Conservation (phyloP, 92 coral and sea anemone species). For the Metridium senile region DNA sequence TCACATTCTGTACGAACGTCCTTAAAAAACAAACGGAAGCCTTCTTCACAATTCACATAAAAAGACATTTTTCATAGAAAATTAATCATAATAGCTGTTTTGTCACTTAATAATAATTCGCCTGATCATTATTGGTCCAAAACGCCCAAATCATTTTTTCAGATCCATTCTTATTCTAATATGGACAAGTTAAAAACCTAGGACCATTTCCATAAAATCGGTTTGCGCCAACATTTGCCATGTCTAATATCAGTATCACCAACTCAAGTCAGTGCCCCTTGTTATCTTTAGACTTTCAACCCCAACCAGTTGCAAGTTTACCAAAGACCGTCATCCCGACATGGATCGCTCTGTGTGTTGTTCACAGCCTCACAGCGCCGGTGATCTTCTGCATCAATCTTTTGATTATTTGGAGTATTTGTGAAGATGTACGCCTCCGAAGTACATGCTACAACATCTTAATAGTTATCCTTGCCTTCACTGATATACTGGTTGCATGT, state of each 20-base stretch:
- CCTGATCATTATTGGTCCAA: too few species aligned
- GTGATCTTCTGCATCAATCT: constrained; percentile 2
- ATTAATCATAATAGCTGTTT: too few species aligned
- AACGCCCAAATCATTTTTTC: too few species aligned
- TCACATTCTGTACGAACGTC: too few species aligned
- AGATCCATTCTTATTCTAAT: too few species aligned
- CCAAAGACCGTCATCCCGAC: neutral
- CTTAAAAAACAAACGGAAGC: too few species aligned
- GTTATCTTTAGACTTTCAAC: neutral
- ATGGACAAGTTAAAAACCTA: too few species aligned
- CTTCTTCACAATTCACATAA: too few species aligned
- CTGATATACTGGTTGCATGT: constrained; percentile 1
- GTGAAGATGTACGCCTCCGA: neutral
- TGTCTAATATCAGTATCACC: neutral
- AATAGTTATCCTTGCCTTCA: neutral
- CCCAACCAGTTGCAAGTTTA: neutral
- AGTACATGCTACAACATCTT: neutral
- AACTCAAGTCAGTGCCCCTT: neutral
- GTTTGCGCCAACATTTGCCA: too few species aligned
- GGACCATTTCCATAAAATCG: too few species aligned
- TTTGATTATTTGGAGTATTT: constrained; percentile 9
- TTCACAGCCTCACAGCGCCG: constrained; percentile 12
- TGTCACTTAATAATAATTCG: too few species aligned
- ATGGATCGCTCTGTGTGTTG: neutral
- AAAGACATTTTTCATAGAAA: too few species aligned